Percentiles rank a stretch among this genome's conserved stretches.
phyloP scores from a whole-genome alignment of 2,797 vertebrate genomes.

The Clarias pachynema region DNA sequence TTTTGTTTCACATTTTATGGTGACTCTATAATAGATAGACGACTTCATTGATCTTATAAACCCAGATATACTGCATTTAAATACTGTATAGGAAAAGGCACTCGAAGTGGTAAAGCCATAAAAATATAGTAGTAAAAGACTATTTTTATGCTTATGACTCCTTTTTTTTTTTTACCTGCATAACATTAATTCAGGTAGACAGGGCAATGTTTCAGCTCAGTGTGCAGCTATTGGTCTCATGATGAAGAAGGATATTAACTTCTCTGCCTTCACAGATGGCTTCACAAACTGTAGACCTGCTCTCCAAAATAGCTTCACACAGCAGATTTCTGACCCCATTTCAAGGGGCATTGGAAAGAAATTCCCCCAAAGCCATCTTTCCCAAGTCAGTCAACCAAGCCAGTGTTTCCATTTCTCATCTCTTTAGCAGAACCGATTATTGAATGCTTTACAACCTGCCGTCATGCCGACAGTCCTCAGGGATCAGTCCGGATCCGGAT shows the following conservation, averaged over 20 bases:
- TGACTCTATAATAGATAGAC: background rate
- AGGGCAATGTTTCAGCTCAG: conserved; percentile 26
- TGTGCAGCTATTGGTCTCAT: conserved; percentile 28
- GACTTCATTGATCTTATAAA: background rate
- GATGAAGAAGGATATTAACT: conserved; percentile 45
- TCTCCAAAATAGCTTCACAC: conserved; percentile 20
- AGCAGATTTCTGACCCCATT: conserved; percentile 35
- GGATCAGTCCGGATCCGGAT: background rate
- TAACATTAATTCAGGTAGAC: conserved; percentile 17
- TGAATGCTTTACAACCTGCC: conserved; percentile 33
- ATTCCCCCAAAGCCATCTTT: background rate
- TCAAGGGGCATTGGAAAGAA: conserved; percentile 13
- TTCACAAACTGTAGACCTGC: conserved; percentile 25
- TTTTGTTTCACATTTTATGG: background rate
- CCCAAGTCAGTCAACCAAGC: background rate
- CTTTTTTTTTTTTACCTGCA: background rate
- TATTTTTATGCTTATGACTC: background rate
- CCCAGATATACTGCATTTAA: background rate
- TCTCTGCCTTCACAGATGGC: conserved; percentile 27
- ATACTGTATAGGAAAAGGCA: background rate
- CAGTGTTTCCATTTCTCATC: conserved; percentile 29
- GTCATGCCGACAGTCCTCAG: conserved; percentile 33
- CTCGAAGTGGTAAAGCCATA: background rate
- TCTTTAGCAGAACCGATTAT: conserved; percentile 1
- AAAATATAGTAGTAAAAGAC: background rate